Evolutionary conservation across 2,797 vertebrate species (phyloP).

Genomic region (Melanotaenia nigrans): DNA sequence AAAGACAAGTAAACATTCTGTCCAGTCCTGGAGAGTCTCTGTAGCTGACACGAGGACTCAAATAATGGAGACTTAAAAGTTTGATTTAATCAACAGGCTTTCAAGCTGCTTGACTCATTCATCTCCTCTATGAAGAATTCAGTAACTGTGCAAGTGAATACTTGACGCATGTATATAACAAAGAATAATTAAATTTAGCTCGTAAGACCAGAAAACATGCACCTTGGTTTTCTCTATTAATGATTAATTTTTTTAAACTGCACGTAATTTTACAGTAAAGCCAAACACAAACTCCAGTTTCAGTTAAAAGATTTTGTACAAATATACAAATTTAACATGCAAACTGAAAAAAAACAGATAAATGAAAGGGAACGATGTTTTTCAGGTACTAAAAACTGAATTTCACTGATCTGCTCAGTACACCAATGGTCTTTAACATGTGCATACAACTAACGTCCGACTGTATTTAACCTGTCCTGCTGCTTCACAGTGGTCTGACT

Average conservation of each 20-base stretch:
- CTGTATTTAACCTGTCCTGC: conserved; percentile 24
- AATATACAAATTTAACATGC: neutral
- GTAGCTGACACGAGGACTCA: conserved; percentile 50
- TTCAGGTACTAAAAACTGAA: neutral
- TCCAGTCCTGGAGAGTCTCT: conserved; percentile 46
- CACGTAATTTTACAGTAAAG: neutral
- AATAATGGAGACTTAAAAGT: conserved; percentile 57
- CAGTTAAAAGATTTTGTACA: too few relatives aligned
- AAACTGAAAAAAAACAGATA: neutral
- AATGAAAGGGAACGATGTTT: neutral
- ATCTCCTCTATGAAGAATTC: conserved; percentile 35
- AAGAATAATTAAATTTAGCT: conserved; percentile 3
- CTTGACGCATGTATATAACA: conserved; percentile 29
- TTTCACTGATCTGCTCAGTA: neutral
- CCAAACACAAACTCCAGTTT: neutral
- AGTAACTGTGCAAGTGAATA: conserved; percentile 24
- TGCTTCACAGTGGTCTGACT: conserved; percentile 15
- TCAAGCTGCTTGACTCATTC: conserved; percentile 28
- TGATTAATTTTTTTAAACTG: neutral
- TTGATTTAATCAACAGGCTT: conserved; percentile 43
- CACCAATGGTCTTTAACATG: neutral
- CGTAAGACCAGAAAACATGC: neutral
- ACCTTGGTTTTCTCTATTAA: neutral
- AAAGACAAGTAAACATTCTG: conserved; percentile 62
- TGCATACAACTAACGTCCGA: neutral